Evolutionary conservation across 2,113 vertebrate genomes (phyloP).

Genomic region (Pomatostomus ruficeps): DNA sequence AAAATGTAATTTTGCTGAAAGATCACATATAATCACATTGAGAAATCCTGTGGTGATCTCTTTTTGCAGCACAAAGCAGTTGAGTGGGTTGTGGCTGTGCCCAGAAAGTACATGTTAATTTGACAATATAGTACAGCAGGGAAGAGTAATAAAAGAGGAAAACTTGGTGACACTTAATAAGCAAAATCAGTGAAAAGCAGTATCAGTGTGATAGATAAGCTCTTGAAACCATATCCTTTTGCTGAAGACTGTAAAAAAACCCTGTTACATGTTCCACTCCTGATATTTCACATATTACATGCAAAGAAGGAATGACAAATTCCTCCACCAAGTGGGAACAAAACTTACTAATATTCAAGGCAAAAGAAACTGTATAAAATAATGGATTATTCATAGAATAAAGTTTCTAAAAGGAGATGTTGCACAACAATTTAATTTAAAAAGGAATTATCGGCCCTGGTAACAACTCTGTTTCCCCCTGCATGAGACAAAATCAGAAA

Average conservation of each 20-base stretch:
- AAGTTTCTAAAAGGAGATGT: not conserved
- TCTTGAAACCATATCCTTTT: not conserved
- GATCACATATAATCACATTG: not conserved
- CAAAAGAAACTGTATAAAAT: not conserved
- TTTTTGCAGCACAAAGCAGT: not conserved
- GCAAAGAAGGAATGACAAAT: not conserved
- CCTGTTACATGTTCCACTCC: not conserved
- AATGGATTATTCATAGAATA: not conserved
- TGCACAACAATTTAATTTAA: not conserved
- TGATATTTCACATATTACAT: not conserved
- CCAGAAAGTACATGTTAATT: constrained; percentile 18
- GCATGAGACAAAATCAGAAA: not conserved
- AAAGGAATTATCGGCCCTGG: not conserved
- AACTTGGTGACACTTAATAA: not conserved
- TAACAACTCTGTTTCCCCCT: not conserved
- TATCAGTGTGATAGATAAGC: not conserved
- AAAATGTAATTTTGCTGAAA: constrained; percentile 3
- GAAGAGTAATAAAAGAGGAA: not conserved
- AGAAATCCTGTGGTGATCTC: not conserved
- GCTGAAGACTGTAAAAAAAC: not conserved
- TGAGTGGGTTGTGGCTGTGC: constrained; percentile 12
- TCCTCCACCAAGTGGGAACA: not conserved
- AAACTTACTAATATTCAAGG: not conserved
- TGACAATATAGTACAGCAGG: not conserved
- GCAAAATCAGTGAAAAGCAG: not conserved